phyloP scores from a whole-genome alignment of 2,113 vertebrate species.

The Guaruba guarouba region DNA sequence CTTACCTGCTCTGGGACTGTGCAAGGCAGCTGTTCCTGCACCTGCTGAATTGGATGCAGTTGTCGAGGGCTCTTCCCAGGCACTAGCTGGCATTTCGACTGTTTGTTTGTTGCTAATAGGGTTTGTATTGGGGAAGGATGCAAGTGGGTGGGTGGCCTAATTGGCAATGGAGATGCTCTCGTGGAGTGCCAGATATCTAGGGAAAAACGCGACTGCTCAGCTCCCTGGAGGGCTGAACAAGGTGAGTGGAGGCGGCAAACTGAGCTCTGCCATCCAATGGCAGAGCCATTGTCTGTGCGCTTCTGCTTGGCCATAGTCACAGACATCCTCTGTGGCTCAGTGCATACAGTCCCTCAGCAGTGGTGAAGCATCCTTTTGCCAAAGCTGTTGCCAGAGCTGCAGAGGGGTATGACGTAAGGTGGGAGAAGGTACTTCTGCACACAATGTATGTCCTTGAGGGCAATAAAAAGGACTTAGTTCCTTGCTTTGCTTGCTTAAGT shows the following conservation, averaged over 20 bases:
- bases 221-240: not conserved
- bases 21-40: not conserved
- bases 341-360: accelerated
- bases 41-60: not conserved
- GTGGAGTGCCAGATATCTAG: constrained; percentile 47
- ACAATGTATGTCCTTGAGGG: not conserved
- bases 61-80: constrained; percentile 20
- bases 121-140: constrained; percentile 56
- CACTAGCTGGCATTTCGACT: constrained; percentile 30
- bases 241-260: not conserved
- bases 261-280: not conserved
- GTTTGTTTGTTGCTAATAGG: constrained; percentile 56
- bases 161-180: constrained; percentile 54
- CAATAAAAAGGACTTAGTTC: not conserved
- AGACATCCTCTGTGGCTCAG: accelerated
- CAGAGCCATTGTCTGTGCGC: accelerated
- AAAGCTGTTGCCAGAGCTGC: accelerated
- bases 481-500: not conserved
- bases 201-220: constrained; percentile 33
- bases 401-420: accelerated
- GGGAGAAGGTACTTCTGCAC: not conserved
- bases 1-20: not conserved
- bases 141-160: constrained; percentile 58
- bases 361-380: not conserved
- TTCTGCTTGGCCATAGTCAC: not conserved